Conservation (phyloP, 2,797 vertebrate genomes). For the Gobionotothen gibberifrons region DNA sequence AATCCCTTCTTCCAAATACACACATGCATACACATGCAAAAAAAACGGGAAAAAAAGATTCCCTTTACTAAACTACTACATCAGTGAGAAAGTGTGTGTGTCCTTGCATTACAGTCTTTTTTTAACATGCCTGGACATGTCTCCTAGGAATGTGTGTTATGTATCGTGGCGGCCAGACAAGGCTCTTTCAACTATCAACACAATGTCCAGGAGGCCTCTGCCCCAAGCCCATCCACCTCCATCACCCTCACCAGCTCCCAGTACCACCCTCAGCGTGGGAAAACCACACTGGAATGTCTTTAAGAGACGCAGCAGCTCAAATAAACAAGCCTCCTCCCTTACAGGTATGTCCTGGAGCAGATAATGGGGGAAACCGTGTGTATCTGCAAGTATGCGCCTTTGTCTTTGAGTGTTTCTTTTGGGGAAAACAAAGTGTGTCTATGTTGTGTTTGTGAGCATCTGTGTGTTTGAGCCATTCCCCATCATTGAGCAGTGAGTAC, state of each 20-base stretch:
- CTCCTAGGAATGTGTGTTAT: constrained; percentile 68
- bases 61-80: constrained; percentile 32
- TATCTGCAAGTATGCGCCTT: constrained; percentile 28
- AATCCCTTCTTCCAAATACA: constrained; percentile 17
- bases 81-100: constrained; percentile 45
- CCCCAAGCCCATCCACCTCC: constrained; percentile 46
- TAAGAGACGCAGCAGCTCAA: constrained; percentile 62
- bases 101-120: constrained; percentile 27
- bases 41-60: constrained; percentile 29
- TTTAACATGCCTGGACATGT: constrained; percentile 69
- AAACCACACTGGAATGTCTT: constrained; percentile 74
- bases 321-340: constrained; percentile 64
- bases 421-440: constrained; percentile 40
- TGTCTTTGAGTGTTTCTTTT: constrained; percentile 38
- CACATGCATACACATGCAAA: constrained; percentile 15
- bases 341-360: constrained; percentile 67
- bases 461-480: constrained; percentile 65
- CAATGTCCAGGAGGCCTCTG: constrained; percentile 50
- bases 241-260: constrained; percentile 36
- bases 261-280: constrained; percentile 68
- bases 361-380: constrained; percentile 50
- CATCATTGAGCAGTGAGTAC: constrained; percentile 71
- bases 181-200: constrained; percentile 53
- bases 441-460: constrained; percentile 51
- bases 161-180: constrained; percentile 41